These are phyloP conservation scores for Cololabis saira DNA, from an alignment of 2,113 vertebrate species.

Conservation along the genomic window DNA sequence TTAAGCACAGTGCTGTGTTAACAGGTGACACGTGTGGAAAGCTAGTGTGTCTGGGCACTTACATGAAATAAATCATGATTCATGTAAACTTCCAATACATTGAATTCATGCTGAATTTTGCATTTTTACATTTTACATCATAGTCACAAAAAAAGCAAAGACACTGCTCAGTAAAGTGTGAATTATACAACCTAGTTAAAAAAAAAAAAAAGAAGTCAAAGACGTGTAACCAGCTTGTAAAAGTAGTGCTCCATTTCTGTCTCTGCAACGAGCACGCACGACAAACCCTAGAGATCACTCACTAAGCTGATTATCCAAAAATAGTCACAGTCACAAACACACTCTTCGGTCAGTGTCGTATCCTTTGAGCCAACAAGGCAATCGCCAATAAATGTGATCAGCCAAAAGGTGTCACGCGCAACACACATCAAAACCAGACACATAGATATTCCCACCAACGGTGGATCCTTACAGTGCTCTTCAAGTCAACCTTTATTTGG, in stretches of 20 bases:
- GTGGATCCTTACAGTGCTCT: not conserved
- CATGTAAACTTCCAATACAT: conserved; percentile 7
- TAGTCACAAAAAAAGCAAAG: conserved; percentile 9
- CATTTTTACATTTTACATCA: conserved; percentile 6
- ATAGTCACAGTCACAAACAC: conserved; percentile 62
- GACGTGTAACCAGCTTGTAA: conserved; percentile 8
- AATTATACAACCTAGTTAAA: not conserved
- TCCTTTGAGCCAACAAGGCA: conserved; percentile 41
- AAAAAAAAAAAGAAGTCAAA: conserved; percentile 6
- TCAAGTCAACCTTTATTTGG: too few species aligned
- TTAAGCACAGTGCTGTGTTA: conserved; percentile 10
- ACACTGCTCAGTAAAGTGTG: conserved; percentile 2
- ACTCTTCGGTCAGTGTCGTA: conserved; percentile 52
- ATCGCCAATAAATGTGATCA: conserved; percentile 24
- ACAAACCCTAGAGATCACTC: conserved; percentile 50
- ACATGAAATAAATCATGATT: conserved; percentile 7
- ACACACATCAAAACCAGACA: conserved; percentile 17
- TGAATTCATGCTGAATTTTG: conserved; percentile 5
- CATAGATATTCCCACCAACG: conserved; percentile 14
- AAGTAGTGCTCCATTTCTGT: conserved; percentile 4
- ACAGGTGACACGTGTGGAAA: not conserved
- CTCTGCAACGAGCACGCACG: conserved; percentile 35
- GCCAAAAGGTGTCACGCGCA: not conserved
- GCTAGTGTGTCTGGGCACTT: conserved; percentile 18
- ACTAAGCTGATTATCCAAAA: conserved; percentile 69